Evolutionary conservation across 2,113 vertebrate genomes (phyloP), one percentile per base, ranked within the genome.

Genomic region (Dermatemys mawii): DNA sequence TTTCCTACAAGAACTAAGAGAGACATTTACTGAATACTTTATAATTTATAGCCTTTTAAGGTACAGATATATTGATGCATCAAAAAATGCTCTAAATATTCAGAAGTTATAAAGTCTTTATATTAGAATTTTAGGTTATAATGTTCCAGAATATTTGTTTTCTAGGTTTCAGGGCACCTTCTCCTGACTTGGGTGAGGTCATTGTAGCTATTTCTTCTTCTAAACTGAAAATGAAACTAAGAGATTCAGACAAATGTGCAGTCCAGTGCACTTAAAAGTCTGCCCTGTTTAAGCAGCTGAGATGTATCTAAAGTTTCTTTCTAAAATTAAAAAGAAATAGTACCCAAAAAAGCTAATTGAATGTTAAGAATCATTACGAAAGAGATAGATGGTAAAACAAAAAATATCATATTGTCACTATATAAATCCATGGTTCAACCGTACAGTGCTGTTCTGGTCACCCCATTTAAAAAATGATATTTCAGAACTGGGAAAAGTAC

Each of bases 1-100:
- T 89, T 93, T 88, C 84, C 95, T 94, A 95, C 89, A 94, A 92
- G 92, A 93, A 82, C 82, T 73, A 38, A 92, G 92, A 92, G 90
- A 95, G 91, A 82, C 90, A 55, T 82, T 95, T 67, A 83, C 86
- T 76, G 83, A 96, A 90, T 90, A 78, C 85, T 86, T 94, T 90
- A 92, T 92, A 86, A 78, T 93, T 81, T 63, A 60, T 88, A 63
- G 70, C 14, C 17, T 87, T 95, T 95, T 92, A 88, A 50, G 76
- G 49, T 26, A 38, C 50, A 87, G 14, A 67, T 12, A 27, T 57
- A 92, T 48, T 3, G 35, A 81, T 54, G 26, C 35, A 76, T 80
- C 80, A 78, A 29, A 70, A 38, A 11, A 87, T 79, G 46, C 83
- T 86, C 49, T 63, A 8, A 84, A 57, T 49, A 78, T 9, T 2